Base-by-base conservation (phyloP, 2,113 vertebrate species). In the Centropristis striata region DNA sequence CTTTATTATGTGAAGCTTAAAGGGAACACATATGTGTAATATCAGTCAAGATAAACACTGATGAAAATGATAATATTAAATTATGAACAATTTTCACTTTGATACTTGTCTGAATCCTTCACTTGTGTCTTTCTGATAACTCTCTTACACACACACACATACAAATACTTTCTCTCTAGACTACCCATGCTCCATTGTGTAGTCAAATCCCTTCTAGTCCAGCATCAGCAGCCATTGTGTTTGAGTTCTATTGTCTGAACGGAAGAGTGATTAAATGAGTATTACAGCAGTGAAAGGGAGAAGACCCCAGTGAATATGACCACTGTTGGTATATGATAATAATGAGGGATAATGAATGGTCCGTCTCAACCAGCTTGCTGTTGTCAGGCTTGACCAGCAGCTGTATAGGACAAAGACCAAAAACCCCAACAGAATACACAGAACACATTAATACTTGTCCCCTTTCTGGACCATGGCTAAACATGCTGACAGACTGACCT, bases 261-360 rank as follows among this genome's bases (percentile, higher is more conserved):
- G 5, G 39, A 66, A 27, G 15, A 36, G 37, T 37, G 80, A 83
- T 75, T 70, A 63, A 75, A 72, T 46, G 61, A 83, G 75, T 25
- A 71, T 75, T 58, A 59, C 49, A 68, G 55, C 59, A 25, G 10
- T 47, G 59, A 82, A 75, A 75, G 39, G 50, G 21, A 65, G 53
- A 39, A 10, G 25, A 54, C 70, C 64, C 39, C 2, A 0, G 41
- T 36, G 72, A 39, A 64, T 13, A n/a, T 46, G 28, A 41, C 47
- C 37, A n/a, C 63, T 36, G 63, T 10, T 46, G 59, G 18, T 15
- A 12, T 39, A 0, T 66, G 60, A 44, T 41, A 36, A 74, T 74
- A 79, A 83, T 41, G 61, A 76, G 37, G 42, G 42, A 83, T 73
- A 55, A 84, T 39, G 73, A 64, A 9, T 46, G 46, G 64, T 28